A percentile compares a stretch with the other conserved stretches of the same genome.
phyloP scores from a whole-genome alignment of 2,888 invertebrate species.

The Pterostichus madidus region DNA sequence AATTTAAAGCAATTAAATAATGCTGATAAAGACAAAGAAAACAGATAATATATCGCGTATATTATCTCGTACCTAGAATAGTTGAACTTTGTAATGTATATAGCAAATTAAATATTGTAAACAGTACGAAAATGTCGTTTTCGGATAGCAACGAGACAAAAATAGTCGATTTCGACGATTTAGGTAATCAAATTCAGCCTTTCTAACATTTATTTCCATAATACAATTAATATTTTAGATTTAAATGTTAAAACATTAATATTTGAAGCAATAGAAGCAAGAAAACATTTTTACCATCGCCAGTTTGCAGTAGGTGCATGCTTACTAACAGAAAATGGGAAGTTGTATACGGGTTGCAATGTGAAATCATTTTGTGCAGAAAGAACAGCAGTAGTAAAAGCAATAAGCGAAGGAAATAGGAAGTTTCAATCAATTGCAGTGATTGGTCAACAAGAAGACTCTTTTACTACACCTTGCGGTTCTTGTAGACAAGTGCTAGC shows the following conservation, averaged over 20 bases:
- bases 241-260: conserved; percentile 81
- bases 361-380: conserved; percentile 95
- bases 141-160: conserved; percentile 55
- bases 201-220: not conserved
- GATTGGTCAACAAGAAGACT: conserved; percentile 83
- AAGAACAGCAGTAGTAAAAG: conserved; percentile 89
- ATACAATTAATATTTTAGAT: conserved; percentile 77
- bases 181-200: conserved; percentile 63
- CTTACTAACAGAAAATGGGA: conserved; percentile 85
- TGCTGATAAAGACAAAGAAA: conserved; percentile 8
- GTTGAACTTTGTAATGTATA: not conserved
- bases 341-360: conserved; percentile 89
- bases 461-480: conserved; percentile 91
- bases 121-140: too few relatives aligned
- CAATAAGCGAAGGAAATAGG: conserved; percentile 89
- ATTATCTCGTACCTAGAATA: not conserved
- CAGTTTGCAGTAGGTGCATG: conserved; percentile 94
- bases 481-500: conserved; percentile 90
- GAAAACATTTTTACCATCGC: conserved; percentile 87
- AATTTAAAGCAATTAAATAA: conserved; percentile 15
- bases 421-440: conserved; percentile 87
- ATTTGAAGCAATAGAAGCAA: conserved; percentile 81
- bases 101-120: too few relatives aligned
- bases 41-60: not conserved
- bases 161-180: conserved; percentile 68